Evolutionary conservation across 2,797 vertebrate species (phyloP).

Genomic region (Centropyge bicolor): DNA sequence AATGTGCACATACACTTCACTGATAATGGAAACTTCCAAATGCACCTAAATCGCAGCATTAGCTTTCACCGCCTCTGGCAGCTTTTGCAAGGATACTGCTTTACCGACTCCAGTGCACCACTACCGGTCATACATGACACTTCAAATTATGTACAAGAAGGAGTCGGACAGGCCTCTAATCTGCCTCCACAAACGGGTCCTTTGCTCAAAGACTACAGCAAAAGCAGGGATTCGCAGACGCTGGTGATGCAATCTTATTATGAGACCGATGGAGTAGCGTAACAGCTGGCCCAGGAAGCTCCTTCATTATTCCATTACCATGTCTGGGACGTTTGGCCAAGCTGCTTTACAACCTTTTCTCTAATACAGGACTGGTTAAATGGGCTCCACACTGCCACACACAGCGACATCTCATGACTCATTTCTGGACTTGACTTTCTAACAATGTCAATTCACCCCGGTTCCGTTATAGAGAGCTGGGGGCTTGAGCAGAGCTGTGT

Average conservation of each 20-base stretch:
- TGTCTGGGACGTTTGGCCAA: conserved; percentile 60
- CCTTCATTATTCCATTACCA: conserved; percentile 69
- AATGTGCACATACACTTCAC: conserved; percentile 65
- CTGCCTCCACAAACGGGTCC: conserved; percentile 48
- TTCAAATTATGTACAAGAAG: conserved; percentile 59
- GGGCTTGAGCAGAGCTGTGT: conserved; percentile 41
- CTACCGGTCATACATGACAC: conserved; percentile 68
- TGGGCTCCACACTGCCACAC: conserved; percentile 54
- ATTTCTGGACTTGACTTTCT: conserved; percentile 73
- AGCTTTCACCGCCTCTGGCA: conserved; percentile 66
- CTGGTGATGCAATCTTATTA: conserved; percentile 62
- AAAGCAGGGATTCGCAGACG: conserved; percentile 29
- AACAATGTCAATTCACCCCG: conserved; percentile 72
- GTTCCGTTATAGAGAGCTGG: conserved; percentile 48
- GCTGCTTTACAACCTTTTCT: conserved; percentile 54
- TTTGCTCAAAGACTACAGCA: conserved; percentile 38
- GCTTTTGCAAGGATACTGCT: conserved; percentile 59
- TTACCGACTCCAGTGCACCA: conserved; percentile 43
- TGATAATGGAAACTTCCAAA: conserved; percentile 72
- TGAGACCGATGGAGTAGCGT: conserved; percentile 47
- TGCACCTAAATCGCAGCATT: conserved; percentile 69
- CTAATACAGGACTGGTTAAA: conserved; percentile 51
- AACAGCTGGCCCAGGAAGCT: conserved; percentile 45
- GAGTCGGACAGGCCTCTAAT: conserved; percentile 55
- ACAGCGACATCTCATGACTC: conserved; percentile 66